Percentiles rank a stretch among this genome's conserved stretches.
phyloP scores from a whole-genome alignment of 92 coral and sea anemone genomes.

The Phymanthus crucifer region DNA sequence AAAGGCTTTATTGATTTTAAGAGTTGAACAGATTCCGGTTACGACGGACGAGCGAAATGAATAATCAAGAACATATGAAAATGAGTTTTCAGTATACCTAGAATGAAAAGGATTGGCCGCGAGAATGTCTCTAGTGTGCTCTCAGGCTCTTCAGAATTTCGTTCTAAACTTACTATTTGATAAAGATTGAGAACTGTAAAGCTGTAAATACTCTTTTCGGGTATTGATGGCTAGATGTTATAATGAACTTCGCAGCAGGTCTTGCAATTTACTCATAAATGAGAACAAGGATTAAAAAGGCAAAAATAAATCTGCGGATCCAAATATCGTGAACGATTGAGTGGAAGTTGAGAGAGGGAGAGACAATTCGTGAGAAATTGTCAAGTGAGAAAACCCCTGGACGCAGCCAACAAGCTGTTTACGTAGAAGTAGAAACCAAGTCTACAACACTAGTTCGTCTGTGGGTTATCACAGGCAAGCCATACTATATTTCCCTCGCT shows the following conservation, averaged over 20 bases:
- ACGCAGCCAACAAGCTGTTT: conserved; percentile 2
- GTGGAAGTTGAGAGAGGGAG: neutral
- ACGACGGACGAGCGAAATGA: conserved; percentile 23
- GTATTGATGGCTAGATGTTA: neutral
- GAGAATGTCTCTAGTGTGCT: neutral
- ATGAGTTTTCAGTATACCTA: conserved; percentile 5
- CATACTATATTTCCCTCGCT: no score
- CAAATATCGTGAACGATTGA: neutral
- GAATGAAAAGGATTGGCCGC: conserved; percentile 7
- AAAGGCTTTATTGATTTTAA: conserved; percentile 54
- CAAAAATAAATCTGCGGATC: neutral
- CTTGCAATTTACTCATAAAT: neutral
- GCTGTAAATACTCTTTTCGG: conserved; percentile 1
- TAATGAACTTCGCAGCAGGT: conserved; percentile 3
- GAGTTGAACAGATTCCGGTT: conserved; percentile 46
- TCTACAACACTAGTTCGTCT: conserved; percentile 4
- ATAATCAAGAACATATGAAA: conserved; percentile 24
- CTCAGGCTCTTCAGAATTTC: neutral
- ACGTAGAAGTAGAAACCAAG: neutral
- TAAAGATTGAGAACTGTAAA: conserved; percentile 2
- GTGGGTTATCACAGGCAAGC: no score
- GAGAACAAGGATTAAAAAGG: no score
- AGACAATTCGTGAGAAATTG: neutral
- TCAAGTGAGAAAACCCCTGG: neutral
- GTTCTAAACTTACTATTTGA: neutral